Evolutionary conservation across 2,888 invertebrate genomes (phyloP), one percentile per base, ranked within the genome.

Genomic region (Lumbricus terrestris): DNA sequence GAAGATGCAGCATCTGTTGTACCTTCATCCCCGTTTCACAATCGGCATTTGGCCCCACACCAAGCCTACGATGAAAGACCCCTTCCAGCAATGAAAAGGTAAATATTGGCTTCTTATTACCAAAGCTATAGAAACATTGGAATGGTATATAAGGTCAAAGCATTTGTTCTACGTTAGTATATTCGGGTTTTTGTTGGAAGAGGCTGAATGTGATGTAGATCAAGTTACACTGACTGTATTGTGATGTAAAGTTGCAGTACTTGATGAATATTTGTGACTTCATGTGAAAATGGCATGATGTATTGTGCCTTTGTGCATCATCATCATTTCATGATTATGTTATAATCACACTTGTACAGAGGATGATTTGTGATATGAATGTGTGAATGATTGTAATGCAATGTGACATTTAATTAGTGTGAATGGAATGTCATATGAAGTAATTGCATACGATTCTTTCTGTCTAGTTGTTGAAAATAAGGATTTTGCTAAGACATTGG

Each of bases 41-140:
- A 54, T 42, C 40, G 83, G 33, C 47, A 38, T 18, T 37, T 35
- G 37, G 82, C 82, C 40, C 91, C 93, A 11, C 91, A 91, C 47
- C 92, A 93, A 18, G 93, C 94, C 3, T 93, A 94, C 82, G 94
- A 94, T 91, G 94, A 94, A 40, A 91, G 94, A 69, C 94, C 93
- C 15, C 92, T 94, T 83, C 94, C 94, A 20, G 93, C 94, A 35
- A 90, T 90, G 40, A 92, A 92, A 91, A 94, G 94, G 93, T 93
- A 92, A 93, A 93, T 34, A 83, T n/a, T 85, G 18, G 85, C 85
- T 85, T 85, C n/a, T 85, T 34, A 18, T 33, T 85, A 34, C 6
- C 23, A 85, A 85, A 35, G 20, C 69, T 29, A 11, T 69, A 1
- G 16, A 47, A n/a, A n/a, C 11, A 0, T n/a, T 69, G 2, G n/a